Percentiles rank a stretch among this genome's conserved stretches.
Evolutionary conservation across 2,888 invertebrate genomes (phyloP).

Genomic region (Hydropsyche betteni): DNA sequence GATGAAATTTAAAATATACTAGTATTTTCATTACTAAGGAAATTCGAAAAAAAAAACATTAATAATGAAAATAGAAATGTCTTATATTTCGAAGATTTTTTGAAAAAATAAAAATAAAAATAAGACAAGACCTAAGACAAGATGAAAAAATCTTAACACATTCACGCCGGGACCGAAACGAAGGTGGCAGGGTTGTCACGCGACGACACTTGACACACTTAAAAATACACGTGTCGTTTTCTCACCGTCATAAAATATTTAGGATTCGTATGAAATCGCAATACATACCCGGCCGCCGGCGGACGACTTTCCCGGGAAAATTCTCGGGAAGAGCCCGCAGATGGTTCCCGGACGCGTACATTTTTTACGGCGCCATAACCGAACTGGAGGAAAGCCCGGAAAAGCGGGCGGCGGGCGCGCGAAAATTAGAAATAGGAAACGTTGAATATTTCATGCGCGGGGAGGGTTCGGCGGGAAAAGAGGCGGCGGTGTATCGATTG

Average conservation of each 20-base stretch:
- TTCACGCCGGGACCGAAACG: too few relatives aligned
- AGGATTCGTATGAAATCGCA: slow-evolving; percentile 26
- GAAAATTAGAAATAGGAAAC: slow-evolving; percentile 29
- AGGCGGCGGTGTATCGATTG: not conserved
- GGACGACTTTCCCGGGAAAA: slow-evolving; percentile 23
- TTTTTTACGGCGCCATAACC: slow-evolving; percentile 31
- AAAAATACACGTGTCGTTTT: slow-evolving; percentile 32
- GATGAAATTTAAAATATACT: too few relatives aligned
- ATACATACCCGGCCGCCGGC: not conserved
- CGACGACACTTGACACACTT: slow-evolving; percentile 19
- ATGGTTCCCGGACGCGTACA: slow-evolving; percentile 14
- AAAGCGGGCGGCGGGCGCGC: not conserved
- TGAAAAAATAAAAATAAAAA: too few relatives aligned
- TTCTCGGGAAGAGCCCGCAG: slow-evolving; percentile 12
- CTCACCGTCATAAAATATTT: slow-evolving; percentile 28
- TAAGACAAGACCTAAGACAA: too few relatives aligned
- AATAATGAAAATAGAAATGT: too few relatives aligned
- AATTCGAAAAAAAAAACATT: too few relatives aligned
- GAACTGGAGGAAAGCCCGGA: not conserved
- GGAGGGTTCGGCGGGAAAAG: not conserved
- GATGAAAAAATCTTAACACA: too few relatives aligned
- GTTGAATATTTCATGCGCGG: slow-evolving; percentile 14
- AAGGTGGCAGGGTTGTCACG: not conserved
- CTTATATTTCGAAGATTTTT: too few relatives aligned
- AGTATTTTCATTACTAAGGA: too few relatives aligned